Percentiles rank a stretch among this genome's conserved stretches.
Conservation (phyloP, 2,113 vertebrate genomes). For the Tenebrosternarchus preto region DNA sequence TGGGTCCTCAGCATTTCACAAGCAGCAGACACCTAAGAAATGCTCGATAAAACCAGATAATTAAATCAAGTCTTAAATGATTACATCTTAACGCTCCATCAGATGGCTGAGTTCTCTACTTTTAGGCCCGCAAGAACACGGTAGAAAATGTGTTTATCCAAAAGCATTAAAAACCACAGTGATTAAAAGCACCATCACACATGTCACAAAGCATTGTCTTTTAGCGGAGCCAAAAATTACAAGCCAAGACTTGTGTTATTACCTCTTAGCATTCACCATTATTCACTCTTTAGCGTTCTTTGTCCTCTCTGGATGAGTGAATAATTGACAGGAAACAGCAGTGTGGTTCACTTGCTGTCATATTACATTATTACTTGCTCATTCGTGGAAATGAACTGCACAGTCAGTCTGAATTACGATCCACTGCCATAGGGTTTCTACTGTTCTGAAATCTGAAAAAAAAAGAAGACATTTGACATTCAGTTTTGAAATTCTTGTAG, state of each 20-base stretch:
- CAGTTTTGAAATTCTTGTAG: too few species aligned
- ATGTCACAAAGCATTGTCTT: too few species aligned
- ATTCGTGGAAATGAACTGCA: not conserved
- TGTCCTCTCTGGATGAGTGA: not conserved
- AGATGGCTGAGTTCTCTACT: not conserved
- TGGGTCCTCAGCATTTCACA: not conserved
- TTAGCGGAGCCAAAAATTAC: too few species aligned
- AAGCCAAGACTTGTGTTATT: not conserved
- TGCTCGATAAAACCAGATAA: not conserved
- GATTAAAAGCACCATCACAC: too few species aligned
- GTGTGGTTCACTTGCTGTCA: not conserved
- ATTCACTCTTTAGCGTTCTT: not conserved
- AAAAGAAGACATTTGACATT: too few species aligned
- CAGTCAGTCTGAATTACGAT: not conserved
- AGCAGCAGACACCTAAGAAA: not conserved
- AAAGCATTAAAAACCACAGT: too few species aligned
- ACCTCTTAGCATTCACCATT: not conserved
- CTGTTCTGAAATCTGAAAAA: not conserved
- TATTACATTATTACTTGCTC: not conserved
- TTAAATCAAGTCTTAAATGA: constrained; percentile 8
- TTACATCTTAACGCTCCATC: constrained; percentile 11
- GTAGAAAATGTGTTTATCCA: not conserved
- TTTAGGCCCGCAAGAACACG: not conserved
- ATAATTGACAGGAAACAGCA: not conserved
- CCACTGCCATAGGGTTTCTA: not conserved